Percentiles rank a stretch among this genome's conserved stretches.
phyloP scores from a whole-genome alignment of 2,888 invertebrate species.

The Terebella lapidaria region DNA sequence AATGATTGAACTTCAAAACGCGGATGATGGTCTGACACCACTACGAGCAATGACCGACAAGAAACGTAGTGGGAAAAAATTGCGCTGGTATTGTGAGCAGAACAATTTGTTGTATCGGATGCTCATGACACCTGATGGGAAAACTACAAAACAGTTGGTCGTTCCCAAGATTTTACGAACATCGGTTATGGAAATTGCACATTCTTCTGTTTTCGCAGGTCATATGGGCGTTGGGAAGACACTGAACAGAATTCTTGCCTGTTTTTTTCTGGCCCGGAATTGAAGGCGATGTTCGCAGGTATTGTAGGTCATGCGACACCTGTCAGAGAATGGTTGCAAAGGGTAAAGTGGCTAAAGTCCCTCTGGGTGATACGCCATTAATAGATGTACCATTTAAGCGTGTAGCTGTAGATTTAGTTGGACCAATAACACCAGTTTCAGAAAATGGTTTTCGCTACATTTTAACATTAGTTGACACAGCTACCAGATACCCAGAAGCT shows the following conservation, averaged over 20 bases:
- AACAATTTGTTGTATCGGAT: too few species aligned
- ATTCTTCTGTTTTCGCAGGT: neutral
- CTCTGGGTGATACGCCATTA: slow-evolving; percentile 5
- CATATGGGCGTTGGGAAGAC: slow-evolving; percentile 4
- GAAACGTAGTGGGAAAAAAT: too few species aligned
- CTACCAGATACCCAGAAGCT: slow-evolving; percentile 16
- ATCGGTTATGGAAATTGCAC: neutral
- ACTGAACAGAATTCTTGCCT: neutral
- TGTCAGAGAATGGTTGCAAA: slow-evolving; percentile 8
- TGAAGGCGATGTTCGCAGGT: neutral
- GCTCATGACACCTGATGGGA: too few species aligned
- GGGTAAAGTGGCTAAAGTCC: slow-evolving; percentile 2
- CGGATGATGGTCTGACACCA: too few species aligned
- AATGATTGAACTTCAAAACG: too few species aligned
- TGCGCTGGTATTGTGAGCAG: too few species aligned
- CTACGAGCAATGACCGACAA: too few species aligned
- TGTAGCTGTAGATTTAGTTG: slow-evolving; percentile 8
- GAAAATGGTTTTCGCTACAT: slow-evolving; percentile 23
- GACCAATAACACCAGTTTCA: slow-evolving; percentile 17
- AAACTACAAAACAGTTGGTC: slow-evolving; percentile 3
- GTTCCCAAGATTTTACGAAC: neutral
- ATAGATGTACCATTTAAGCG: slow-evolving; percentile 8
- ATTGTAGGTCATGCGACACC: slow-evolving; percentile 7
- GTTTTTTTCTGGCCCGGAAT: slow-evolving; percentile 5
- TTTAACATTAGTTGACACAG: slow-evolving; percentile 21